These are phyloP conservation scores for Cephus runcator DNA, from an alignment of 2,888 invertebrate genomes.

Conservation along the genomic window DNA sequence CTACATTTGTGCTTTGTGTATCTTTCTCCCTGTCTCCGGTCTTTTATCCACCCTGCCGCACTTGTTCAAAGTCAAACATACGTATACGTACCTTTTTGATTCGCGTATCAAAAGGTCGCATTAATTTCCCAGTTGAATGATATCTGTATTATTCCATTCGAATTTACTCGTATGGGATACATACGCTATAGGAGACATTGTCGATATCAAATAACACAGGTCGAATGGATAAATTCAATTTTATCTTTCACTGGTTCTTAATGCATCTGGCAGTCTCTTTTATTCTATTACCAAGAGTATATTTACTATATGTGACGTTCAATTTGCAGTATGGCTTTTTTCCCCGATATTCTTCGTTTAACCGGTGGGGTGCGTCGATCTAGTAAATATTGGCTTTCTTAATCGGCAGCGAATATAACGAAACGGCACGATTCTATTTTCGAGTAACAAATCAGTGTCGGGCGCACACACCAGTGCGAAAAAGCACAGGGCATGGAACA, in stretches of 20 bases:
- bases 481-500: constrained; percentile 5
- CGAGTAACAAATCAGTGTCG: constrained; percentile 22
- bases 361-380: neutral
- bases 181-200: neutral
- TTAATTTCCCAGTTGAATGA: neutral
- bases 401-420: neutral
- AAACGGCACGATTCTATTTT: constrained; percentile 22
- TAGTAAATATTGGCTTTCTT: neutral
- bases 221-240: neutral
- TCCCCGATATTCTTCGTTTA: neutral
- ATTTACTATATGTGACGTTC: neutral
- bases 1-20: neutral
- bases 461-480: neutral
- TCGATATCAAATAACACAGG: neutral
- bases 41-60: neutral
- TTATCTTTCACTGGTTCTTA: neutral
- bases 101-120: too few species aligned
- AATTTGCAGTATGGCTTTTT: neutral
- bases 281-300: neutral
- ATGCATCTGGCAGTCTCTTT: neutral
- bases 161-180: neutral
- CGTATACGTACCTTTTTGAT: neutral
- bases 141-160: neutral
- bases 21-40: neutral
- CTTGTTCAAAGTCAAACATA: neutral